phyloP scores from a whole-genome alignment of 2,888 invertebrate species.

The Drosophila neonasuta region DNA sequence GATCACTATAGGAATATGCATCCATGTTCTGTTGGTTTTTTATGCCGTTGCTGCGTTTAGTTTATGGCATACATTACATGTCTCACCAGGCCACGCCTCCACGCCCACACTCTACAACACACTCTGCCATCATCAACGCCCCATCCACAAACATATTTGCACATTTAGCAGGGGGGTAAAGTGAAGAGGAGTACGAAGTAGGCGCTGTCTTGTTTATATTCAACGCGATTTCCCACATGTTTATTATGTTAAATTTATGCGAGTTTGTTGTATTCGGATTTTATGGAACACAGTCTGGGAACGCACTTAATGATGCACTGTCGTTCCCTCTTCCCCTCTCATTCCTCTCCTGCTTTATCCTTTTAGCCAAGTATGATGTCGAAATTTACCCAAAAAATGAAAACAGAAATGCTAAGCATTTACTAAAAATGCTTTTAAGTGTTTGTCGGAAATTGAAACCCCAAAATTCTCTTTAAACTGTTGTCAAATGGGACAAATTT shows the following conservation, averaged over 20 bases:
- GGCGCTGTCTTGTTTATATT: slow-evolving; percentile 47
- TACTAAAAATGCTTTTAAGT: slow-evolving; percentile 1
- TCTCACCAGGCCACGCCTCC: slow-evolving; percentile 18
- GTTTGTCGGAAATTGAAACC: not conserved
- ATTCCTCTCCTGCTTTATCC: not conserved
- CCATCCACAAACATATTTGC: slow-evolving; percentile 50
- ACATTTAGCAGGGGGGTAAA: slow-evolving; percentile 5
- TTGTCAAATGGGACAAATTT: not conserved
- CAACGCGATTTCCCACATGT: slow-evolving; percentile 59
- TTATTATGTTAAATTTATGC: slow-evolving; percentile 73
- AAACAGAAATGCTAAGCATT: not conserved
- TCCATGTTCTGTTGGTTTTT: slow-evolving; percentile 41
- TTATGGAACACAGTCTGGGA: slow-evolving; percentile 34
- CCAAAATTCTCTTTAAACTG: not conserved
- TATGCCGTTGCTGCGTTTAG: slow-evolving; percentile 57
- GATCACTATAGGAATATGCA: slow-evolving; percentile 44
- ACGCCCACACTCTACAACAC: slow-evolving; percentile 7
- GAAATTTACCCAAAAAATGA: not conserved
- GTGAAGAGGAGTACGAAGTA: not conserved
- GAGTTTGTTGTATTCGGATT: slow-evolving; percentile 51
- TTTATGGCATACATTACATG: slow-evolving; percentile 61
- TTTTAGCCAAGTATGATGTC: not conserved
- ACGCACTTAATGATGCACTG: slow-evolving; percentile 26
- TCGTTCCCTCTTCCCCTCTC: not conserved
- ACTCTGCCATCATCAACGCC: slow-evolving; percentile 26